Evolutionary conservation across 2,113 vertebrate species (phyloP).

Genomic region (Stomatorhinus ivindoensis): DNA sequence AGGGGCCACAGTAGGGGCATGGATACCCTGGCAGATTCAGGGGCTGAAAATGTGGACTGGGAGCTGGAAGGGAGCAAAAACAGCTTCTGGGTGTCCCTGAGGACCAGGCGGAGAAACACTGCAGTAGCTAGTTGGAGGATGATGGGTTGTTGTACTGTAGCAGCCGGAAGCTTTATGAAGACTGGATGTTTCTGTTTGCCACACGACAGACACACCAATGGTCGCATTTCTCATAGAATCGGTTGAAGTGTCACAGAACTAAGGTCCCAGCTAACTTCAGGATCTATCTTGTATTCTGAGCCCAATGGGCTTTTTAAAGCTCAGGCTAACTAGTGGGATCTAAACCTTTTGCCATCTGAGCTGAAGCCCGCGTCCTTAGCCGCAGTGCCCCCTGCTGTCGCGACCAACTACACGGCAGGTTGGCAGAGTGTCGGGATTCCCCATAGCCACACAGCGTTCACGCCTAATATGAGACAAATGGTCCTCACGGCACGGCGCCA

Average conservation of each 20-base stretch:
- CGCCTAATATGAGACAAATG: neutral
- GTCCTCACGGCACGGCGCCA: neutral
- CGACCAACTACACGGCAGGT: neutral
- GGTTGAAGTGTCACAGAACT: neutral
- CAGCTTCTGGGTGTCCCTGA: neutral
- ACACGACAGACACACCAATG: neutral
- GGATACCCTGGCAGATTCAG: neutral
- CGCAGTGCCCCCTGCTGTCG: neutral
- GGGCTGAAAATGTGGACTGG: neutral
- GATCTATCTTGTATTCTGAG: neutral
- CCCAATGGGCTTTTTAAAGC: neutral
- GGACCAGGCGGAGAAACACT: neutral
- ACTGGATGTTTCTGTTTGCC: neutral
- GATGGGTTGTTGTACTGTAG: neutral
- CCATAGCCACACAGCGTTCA: neutral
- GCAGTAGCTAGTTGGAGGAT: neutral
- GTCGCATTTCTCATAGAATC: neutral
- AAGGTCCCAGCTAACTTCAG: neutral
- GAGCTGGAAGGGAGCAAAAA: neutral
- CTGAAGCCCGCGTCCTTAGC: neutral
- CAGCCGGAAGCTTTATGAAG: neutral
- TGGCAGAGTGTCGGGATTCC: neutral
- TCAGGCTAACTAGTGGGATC: neutral
- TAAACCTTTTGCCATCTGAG: neutral
- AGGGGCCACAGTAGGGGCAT: neutral